These are phyloP conservation scores for Edolisoma coerulescens DNA, from an alignment of 2,113 vertebrate species.

Conservation along the genomic window DNA sequence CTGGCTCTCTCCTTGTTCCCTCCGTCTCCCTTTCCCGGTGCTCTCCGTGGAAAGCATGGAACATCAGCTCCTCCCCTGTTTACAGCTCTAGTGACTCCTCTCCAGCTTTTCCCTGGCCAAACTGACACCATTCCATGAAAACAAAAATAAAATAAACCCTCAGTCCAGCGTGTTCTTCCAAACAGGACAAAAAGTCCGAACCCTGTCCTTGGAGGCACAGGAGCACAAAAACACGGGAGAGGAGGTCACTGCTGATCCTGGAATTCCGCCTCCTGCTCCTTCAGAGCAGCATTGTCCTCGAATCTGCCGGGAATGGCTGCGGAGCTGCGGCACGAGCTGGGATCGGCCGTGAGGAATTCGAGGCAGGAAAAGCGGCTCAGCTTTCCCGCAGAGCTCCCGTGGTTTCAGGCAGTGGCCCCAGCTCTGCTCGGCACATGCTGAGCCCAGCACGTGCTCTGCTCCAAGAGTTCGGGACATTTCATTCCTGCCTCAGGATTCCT, in stretches of 20 bases:
- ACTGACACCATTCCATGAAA: neutral
- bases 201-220: neutral
- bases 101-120: neutral
- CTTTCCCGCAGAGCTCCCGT: neutral
- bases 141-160: neutral
- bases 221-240: neutral
- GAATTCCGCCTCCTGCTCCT: neutral
- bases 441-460: neutral
- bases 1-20: neutral
- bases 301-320: neutral
- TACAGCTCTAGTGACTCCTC: neutral
- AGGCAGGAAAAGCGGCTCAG: neutral
- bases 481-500: neutral
- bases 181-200: conserved; percentile 5
- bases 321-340: neutral
- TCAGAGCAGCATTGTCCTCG: neutral
- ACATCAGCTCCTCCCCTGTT: neutral
- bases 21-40: neutral
- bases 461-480: rapidly evolving
- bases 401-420: neutral
- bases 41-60: neutral
- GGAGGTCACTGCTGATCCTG: neutral
- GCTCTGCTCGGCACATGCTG: neutral
- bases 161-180: rapidly evolving
- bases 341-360: neutral